Evolutionary conservation across 2,888 invertebrate genomes (phyloP).

Genomic region (Cataglyphis altisquamis): DNA sequence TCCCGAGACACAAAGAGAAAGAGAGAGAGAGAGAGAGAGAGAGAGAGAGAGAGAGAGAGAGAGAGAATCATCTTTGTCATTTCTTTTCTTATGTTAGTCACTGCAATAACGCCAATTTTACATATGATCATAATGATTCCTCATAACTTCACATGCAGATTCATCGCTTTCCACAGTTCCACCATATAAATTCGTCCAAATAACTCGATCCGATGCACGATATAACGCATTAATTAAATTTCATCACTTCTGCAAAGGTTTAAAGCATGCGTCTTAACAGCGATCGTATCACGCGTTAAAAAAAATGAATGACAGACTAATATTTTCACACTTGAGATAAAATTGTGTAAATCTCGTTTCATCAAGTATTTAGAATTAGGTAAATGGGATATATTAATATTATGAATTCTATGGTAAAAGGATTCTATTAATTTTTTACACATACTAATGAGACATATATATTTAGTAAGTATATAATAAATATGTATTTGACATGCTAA

Average conservation of each 20-base stretch:
- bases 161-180: slow-evolving; percentile 89
- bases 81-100: slow-evolving; percentile 66
- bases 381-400: slow-evolving; percentile 24
- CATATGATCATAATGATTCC: slow-evolving; percentile 59
- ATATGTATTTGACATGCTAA: neutral
- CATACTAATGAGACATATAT: slow-evolving; percentile 1
- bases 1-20: slow-evolving; percentile 82
- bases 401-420: neutral
- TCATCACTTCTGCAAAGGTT: slow-evolving; percentile 43
- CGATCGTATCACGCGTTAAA: slow-evolving; percentile 6
- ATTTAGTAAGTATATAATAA: slow-evolving; percentile 13
- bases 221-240: slow-evolving; percentile 65
- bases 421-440: neutral
- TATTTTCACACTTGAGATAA: slow-evolving; percentile 25
- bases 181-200: slow-evolving; percentile 54
- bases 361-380: slow-evolving; percentile 3
- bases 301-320: slow-evolving; percentile 5
- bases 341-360: slow-evolving; percentile 14
- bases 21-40: slow-evolving; percentile 17
- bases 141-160: slow-evolving; percentile 70
- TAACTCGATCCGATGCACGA: slow-evolving; percentile 68
- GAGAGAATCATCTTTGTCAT: slow-evolving; percentile 52
- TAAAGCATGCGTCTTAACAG: slow-evolving; percentile 30
- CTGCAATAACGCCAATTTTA: slow-evolving; percentile 66
- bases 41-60: slow-evolving; percentile 46